Evolutionary conservation across 2,888 invertebrate genomes (phyloP), one percentile per base, ranked within the genome.

Genomic region (Allolobophora icterica): DNA sequence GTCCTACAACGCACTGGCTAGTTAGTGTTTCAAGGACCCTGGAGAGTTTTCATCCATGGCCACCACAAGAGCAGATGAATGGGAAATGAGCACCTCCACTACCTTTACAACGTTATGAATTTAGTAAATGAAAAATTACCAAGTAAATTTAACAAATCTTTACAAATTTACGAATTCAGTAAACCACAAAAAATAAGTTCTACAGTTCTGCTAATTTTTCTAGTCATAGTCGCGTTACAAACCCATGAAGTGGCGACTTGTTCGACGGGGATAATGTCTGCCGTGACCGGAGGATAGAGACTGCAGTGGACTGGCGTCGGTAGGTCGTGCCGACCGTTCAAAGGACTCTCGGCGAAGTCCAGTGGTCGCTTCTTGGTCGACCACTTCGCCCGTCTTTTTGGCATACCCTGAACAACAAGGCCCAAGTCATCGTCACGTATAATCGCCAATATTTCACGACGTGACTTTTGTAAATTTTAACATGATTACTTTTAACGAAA

Each of bases 161-260:
- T 33, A 34, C 15, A 34, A 35, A 11, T 87, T 4, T 34, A 87
- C 6, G 21, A 17, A 13, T 5, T 83, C 24, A 35, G 34, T 34
- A 87, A 35, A 34, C 21, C 33, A 2, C 30, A 87, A 87, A 87
- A 35, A 87, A 8, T 0, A 87, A 17, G 19, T 35, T 87, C 87
- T 1, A 17, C 19, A 87, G 8, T 21, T 87, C 8, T 30, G 11
- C 87, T 34, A 35, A 84, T 35, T 84, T 11, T 33, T 84, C 21
- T 35, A 84, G 84, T 33, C 84, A n/a, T 13, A 52, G 52, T 24
- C 11, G 30, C 30, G 11, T 8, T n/a, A 71, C 71, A 17, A 30
- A 87, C 87, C 87, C 87, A 87, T 35, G 87, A 87, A 24, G 87
- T 34, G 87, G 87, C 87, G 8, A 87, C 35, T 33, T 87, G 87